phyloP scores from a whole-genome alignment of 2,113 vertebrate genomes.

The Brachypodius melanocephalos region DNA sequence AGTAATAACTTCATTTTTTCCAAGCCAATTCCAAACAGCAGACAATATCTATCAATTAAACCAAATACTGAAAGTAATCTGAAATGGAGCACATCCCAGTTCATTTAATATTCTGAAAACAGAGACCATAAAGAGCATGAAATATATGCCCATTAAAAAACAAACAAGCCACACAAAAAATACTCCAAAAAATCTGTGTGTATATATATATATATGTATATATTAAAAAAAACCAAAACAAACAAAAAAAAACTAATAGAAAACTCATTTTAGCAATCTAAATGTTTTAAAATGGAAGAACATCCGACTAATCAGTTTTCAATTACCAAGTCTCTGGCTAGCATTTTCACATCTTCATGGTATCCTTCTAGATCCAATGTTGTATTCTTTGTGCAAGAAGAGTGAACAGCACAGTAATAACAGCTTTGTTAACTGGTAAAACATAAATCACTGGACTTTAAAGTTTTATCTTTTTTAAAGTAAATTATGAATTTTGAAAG shows the following conservation, averaged over 20 bases:
- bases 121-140: not conserved
- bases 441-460: not conserved
- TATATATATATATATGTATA: rapidly evolving
- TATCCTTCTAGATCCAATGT: not conserved
- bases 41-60: not conserved
- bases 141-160: not conserved
- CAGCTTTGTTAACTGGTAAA: not conserved
- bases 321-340: not conserved
- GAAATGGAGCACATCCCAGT: not conserved
- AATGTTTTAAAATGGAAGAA: not conserved
- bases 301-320: not conserved
- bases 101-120: not conserved
- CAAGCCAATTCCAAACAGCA: not conserved
- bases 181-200: not conserved
- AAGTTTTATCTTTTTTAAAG: not conserved
- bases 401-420: not conserved
- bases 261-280: not conserved
- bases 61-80: not conserved
- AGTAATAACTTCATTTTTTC: conserved; percentile 41
- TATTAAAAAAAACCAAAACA: no score
- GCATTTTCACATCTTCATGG: not conserved
- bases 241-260: not conserved
- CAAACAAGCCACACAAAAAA: not conserved
- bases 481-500: not conserved
- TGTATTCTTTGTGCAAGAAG: not conserved